Base-by-base conservation (phyloP, 1,140 invertebrate species). In the Adelges cooleyi region DNA sequence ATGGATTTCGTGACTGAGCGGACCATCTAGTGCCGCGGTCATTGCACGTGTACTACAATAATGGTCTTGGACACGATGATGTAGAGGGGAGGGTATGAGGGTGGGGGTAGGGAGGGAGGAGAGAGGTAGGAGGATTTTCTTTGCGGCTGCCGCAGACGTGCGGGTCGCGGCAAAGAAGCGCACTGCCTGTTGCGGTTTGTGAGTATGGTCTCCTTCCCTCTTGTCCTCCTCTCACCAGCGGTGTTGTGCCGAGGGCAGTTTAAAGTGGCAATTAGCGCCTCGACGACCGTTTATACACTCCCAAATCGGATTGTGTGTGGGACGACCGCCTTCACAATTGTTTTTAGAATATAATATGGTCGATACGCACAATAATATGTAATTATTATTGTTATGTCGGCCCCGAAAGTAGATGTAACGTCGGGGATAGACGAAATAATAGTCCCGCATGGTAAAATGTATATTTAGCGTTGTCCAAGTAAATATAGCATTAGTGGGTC, bases 111-210 rank as follows among this genome's bases (percentile, higher is more conserved):
- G n/a, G 2, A 18, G 3, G 1, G 40, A 6, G n/a, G 25, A 59
- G 44, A 59, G 15, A n/a, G n/a, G n/a, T n/a, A n/a, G n/a, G 23
- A 23, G n/a, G 27, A 44, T 17, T 59, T 44, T 59, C 38, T 56
- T 42, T 9, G 23, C 53, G 40, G 40, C 23, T 36, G 38, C 13
- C 20, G 20, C 23, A 59, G 54, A 6, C 29, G 15, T 13, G 33
- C 52, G 33, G 17, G n/a, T n/a, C n/a, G n/a, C n/a, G n/a, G n/a
- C n/a, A n/a, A 33, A 11, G 29, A 33, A 33, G 13, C n/a, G 36
- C 22, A n/a, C n/a, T n/a, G 53, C 38, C 36, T 59, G 54, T 59
- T 59, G 54, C 54, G 54, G 54, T 59, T 33, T n/a, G 20, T 13
- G 20, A 2, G n/a, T n/a, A n/a, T n/a, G 2, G 17, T 53, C 18